Evolutionary conservation across 2,888 invertebrate genomes (phyloP).

Genomic region (Eremobia ochroleuca): DNA sequence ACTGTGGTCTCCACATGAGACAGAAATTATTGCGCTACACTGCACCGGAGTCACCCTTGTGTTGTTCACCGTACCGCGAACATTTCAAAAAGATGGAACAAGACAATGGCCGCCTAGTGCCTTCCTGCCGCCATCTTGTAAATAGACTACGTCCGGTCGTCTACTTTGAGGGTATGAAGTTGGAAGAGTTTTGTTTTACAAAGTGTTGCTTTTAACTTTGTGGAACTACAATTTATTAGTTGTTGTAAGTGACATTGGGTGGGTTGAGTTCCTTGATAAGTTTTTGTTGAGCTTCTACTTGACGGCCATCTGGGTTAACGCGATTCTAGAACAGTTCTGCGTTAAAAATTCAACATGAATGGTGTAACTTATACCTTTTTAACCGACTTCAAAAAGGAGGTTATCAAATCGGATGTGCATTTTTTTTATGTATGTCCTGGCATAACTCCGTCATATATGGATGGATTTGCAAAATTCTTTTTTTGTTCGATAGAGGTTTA

Average conservation of each 20-base stretch:
- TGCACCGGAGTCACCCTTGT: conserved; percentile 18
- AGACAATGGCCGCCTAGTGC: conserved; percentile 29
- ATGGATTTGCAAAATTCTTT: too few relatives aligned
- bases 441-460: too few relatives aligned
- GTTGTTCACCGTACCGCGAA: conserved; percentile 41
- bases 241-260: not conserved
- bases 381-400: too few relatives aligned
- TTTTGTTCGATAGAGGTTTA: too few relatives aligned
- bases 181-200: not conserved
- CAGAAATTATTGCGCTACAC: conserved; percentile 21
- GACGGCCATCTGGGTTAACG: not conserved
- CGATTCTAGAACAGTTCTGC: not conserved
- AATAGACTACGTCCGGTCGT: conserved; percentile 33
- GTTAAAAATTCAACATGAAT: not conserved
- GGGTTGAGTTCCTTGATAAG: not conserved
- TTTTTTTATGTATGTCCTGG: too few relatives aligned
- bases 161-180: not conserved
- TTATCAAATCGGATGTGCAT: too few relatives aligned
- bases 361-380: not conserved
- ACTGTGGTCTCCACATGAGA: not conserved
- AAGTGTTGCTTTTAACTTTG: conserved; percentile 13
- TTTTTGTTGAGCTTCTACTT: not conserved
- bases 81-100: conserved; percentile 41
- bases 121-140: conserved; percentile 46
- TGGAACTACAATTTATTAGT: conserved; percentile 25